These are phyloP conservation scores for Halisarca cf. caerulea DNA, from an alignment of 37 sponge, comb jelly and placozoan genomes.

Conservation along the genomic window DNA sequence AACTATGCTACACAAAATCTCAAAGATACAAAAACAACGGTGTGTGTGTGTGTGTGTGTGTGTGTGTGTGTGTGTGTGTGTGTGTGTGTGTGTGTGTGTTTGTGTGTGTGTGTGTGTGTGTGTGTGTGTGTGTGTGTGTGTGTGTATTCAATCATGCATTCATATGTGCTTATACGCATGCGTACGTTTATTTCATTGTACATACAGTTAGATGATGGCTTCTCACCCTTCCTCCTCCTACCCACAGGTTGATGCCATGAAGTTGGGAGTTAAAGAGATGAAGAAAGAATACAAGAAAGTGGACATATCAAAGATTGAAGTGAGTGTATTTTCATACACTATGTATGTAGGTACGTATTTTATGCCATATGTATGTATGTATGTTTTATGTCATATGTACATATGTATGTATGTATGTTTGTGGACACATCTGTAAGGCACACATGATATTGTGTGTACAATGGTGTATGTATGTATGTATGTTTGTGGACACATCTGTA, in stretches of 20 bases:
- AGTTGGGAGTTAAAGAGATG: conserved; percentile 96
- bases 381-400: not conserved
- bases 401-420: not conserved
- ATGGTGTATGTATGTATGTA: not conserved
- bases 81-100: conserved; percentile 27
- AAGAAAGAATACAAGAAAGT: conserved; percentile 99
- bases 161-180: too few species aligned
- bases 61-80: conserved; percentile 24
- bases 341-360: too few species aligned
- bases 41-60: conserved; percentile 26
- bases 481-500: too few species aligned
- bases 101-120: conserved; percentile 22
- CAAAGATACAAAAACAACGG: conserved; percentile 97
- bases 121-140: not conserved
- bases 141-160: too few species aligned
- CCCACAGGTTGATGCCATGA: conserved; percentile 92
- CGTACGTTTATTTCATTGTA: too few species aligned
- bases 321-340: not conserved
- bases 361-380: not conserved
- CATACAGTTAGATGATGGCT: not conserved
- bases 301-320: conserved; percentile 95
- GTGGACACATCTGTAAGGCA: too few species aligned
- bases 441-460: too few species aligned
- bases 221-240: not conserved
- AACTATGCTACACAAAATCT: conserved; percentile 97